Conservation (phyloP, 2,113 vertebrate genomes). For the Gymnorhina tibicen region DNA sequence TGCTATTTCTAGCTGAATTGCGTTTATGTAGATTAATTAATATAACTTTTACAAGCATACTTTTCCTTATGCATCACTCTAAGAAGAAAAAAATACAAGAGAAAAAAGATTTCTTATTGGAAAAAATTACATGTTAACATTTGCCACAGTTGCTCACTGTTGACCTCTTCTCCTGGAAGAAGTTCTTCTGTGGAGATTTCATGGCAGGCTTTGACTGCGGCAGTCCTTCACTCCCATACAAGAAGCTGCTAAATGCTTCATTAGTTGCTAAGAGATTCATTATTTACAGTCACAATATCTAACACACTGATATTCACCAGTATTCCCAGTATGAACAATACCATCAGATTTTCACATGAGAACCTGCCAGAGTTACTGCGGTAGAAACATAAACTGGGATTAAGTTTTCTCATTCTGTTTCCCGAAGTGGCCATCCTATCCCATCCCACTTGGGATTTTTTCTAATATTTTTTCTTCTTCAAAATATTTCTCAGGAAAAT, state of each 20-base stretch:
- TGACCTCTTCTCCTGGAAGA: neutral
- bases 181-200: neutral
- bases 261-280: neutral
- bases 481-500: neutral
- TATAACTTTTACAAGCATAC: neutral
- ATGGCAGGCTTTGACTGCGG: neutral
- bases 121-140: neutral
- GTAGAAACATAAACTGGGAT: neutral
- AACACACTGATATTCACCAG: neutral
- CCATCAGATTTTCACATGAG: neutral
- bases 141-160: neutral
- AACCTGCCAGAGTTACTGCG: fast-evolving
- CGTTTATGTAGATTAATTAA: neutral
- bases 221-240: neutral
- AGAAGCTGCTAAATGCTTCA: neutral
- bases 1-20: neutral
- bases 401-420: neutral
- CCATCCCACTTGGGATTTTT: neutral
- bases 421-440: neutral
- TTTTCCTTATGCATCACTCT: neutral
- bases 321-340: neutral
- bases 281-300: neutral
- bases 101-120: neutral
- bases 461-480: neutral
- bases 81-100: neutral